A percentile compares a stretch with the other conserved stretches of the same genome.
These are phyloP conservation scores for Yponomeuta plumbellus DNA, from an alignment of 2,888 invertebrate species.

Conservation along the genomic window DNA sequence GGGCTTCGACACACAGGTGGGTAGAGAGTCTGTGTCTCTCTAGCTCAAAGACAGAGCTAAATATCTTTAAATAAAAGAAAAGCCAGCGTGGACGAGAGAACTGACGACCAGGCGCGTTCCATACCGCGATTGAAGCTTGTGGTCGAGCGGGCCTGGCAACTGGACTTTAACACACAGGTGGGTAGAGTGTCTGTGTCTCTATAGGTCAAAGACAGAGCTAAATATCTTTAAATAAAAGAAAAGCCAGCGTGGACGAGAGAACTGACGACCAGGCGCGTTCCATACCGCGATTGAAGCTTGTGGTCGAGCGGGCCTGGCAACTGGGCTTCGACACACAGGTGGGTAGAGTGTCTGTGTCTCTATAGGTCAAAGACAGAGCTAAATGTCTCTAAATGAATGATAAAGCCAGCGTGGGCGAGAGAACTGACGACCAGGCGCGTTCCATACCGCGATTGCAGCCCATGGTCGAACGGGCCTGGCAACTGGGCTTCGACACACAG, in stretches of 20 bases:
- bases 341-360: too few species aligned
- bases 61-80: too few species aligned
- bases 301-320: slow-evolving; percentile 84
- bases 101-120: too few species aligned
- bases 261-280: slow-evolving; percentile 80
- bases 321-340: slow-evolving; percentile 80
- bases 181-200: not conserved
- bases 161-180: slow-evolving; percentile 79
- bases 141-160: slow-evolving; percentile 84
- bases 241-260: too few species aligned
- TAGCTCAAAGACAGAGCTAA: too few species aligned
- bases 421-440: slow-evolving; percentile 80
- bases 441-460: slow-evolving; percentile 90
- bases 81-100: too few species aligned
- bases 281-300: slow-evolving; percentile 82
- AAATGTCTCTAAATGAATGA: too few species aligned
- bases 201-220: too few species aligned
- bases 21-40: too few species aligned
- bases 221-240: too few species aligned
- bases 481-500: slow-evolving; percentile 83
- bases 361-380: too few species aligned
- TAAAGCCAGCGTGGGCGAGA: slow-evolving; percentile 40
- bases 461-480: slow-evolving; percentile 90
- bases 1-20: slow-evolving; percentile 78
- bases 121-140: slow-evolving; percentile 84